Evolutionary conservation across 1,140 invertebrate genomes (phyloP), one percentile per base, ranked within the genome.

Genomic region (Ooceraea biroi): DNA sequence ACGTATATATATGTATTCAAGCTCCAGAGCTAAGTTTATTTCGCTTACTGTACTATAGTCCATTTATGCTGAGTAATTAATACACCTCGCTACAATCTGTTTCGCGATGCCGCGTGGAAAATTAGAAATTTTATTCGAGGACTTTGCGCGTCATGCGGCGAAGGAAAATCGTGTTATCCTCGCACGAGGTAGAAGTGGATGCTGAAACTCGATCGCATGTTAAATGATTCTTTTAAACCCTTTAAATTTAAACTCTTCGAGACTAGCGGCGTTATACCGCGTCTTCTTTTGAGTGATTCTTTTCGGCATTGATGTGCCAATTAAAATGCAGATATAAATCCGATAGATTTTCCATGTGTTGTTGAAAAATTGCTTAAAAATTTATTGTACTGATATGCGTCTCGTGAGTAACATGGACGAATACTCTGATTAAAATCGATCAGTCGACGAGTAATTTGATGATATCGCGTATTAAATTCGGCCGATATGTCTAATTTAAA

Each of bases 1-100:
- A 36, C 50, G 36, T 76, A 82, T 85, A 68, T 91, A 87, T 89
- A 88, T 87, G 52, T 91, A 92, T 84, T 92, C 90, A 94, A 94
- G 93, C 92, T 92, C 91, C 85, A 88, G 85, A n/a, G 50, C 90
- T 92, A 91, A 84, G 87, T 89, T 85, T 87, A 89, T 85, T 86
- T 91, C 86, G 87, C 83, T 90, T 89, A 89, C 86, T 92, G 84
- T 89, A 84, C 78, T 90, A 87, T 89, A 69, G 77, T 83, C 83
- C 85, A 55, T 90, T 88, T 91, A 90, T 84, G 85, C 82, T 83
- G 83, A 89, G 52, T 86, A 86, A 61, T 86, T 74, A 89, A 85
- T 50, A 74, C 84, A 88, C 48, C 65, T 84, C 61, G 68, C 86
- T 88, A 87, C 73, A 69, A 86, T 84, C 68, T 84, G 85, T 88